phyloP scores from a whole-genome alignment of 2,797 vertebrate genomes.

The Schizopygopsis pylzovi region DNA sequence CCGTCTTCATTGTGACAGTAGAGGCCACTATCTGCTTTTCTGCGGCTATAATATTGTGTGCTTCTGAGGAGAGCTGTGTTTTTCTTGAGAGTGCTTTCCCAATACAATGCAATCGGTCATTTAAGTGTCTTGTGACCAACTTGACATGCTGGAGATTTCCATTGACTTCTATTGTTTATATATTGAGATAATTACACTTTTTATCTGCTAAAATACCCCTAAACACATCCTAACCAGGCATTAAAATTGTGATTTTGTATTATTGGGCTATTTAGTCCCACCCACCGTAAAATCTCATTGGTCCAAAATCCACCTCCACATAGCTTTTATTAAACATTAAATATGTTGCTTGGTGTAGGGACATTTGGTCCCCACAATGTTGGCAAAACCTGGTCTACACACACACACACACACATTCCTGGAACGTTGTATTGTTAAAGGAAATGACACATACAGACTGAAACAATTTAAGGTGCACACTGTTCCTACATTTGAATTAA shows the following conservation, averaged over 20 bases:
- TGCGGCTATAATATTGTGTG: constrained; percentile 51
- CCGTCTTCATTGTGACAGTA: no score
- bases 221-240: neutral
- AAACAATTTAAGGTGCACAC: neutral
- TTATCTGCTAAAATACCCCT: neutral
- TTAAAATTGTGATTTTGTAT: neutral
- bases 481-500: neutral
- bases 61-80: constrained; percentile 25
- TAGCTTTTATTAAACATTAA: neutral
- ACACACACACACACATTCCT: neutral
- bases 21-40: constrained; percentile 30
- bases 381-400: neutral
- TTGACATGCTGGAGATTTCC: neutral
- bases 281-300: neutral
- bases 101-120: neutral
- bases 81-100: constrained; percentile 28
- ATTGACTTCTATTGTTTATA: neutral
- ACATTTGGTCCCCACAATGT: neutral
- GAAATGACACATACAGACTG: neutral
- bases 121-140: constrained; percentile 7
- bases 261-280: neutral
- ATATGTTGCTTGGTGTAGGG: neutral
- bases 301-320: neutral
- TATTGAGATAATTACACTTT: neutral
- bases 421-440: neutral